Conservation (phyloP, 2,113 vertebrate species). For the Galemys pyrenaicus region DNA sequence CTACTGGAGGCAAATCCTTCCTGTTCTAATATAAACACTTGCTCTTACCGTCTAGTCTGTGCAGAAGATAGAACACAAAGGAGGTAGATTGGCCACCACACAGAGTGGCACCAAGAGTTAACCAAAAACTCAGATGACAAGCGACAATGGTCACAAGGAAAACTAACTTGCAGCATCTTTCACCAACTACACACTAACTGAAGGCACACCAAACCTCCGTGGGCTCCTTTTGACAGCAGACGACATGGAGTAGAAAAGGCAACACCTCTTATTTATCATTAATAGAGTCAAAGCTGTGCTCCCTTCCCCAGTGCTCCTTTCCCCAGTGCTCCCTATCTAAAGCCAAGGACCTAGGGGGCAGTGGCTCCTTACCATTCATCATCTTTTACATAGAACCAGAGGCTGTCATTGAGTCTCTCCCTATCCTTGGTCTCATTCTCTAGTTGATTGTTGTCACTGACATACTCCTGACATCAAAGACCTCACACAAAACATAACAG, state of each 20-base stretch:
- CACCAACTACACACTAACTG: constrained; percentile 49
- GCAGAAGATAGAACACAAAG: not conserved
- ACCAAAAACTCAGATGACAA: constrained; percentile 45
- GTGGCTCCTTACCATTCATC: not conserved
- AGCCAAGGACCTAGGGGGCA: not conserved
- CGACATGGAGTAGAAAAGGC: not conserved
- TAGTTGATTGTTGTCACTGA: not conserved
- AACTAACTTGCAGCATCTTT: constrained; percentile 74
- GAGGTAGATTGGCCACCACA: not conserved
- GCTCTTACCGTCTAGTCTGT: not conserved
- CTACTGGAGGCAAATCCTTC: not conserved
- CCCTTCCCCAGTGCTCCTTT: too few relatives aligned
- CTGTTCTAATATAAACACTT: not conserved
- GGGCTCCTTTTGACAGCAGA: constrained; percentile 49
- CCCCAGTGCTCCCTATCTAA: rapidly evolving
- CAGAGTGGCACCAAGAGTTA: constrained; percentile 49
- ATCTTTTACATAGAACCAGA: not conserved
- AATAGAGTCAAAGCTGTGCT: constrained; percentile 35
- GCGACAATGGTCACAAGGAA: constrained; percentile 53
- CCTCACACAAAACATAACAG: not conserved
- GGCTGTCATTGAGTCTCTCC: not conserved
- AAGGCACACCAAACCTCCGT: constrained; percentile 27
- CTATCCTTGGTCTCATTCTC: not conserved
- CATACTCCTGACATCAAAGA: not conserved
- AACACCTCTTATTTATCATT: constrained; percentile 55